A percentile compares a stretch with the other conserved stretches of the same genome.
These are phyloP conservation scores for Urocitellus parryii DNA, from an alignment of 2,113 vertebrate genomes.

Conservation along the genomic window DNA sequence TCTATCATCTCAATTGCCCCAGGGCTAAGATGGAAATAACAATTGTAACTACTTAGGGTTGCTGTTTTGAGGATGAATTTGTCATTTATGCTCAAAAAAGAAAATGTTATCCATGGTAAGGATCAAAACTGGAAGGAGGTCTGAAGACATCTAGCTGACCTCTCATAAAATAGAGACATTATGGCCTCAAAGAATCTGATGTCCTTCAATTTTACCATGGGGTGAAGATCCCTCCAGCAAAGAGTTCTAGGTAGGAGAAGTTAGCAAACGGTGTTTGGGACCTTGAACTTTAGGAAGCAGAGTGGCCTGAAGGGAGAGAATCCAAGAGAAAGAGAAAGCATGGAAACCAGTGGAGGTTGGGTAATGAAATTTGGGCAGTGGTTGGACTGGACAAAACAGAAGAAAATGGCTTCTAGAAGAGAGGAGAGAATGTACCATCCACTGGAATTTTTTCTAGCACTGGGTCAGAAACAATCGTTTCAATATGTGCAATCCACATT, in stretches of 20 bases:
- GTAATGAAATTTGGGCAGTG: neutral
- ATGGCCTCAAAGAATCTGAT: neutral
- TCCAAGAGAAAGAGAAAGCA: neutral
- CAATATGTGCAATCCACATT: constrained; percentile 7
- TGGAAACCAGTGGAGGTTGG: too few relatives aligned
- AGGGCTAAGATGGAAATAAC: neutral
- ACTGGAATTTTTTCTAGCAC: constrained; percentile 1
- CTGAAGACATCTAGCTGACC: neutral
- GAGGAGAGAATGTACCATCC: neutral
- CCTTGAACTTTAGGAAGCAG: neutral
- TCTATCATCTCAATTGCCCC: neutral
- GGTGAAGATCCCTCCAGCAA: neutral
- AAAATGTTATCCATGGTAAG: neutral
- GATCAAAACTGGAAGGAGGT: constrained; percentile 15
- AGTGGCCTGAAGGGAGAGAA: neutral
- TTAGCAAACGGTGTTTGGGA: neutral
- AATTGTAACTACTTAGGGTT: neutral
- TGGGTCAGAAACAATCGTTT: neutral
- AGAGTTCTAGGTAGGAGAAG: neutral
- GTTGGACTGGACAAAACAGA: neutral
- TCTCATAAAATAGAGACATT: neutral
- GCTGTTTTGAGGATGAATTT: constrained; percentile 33
- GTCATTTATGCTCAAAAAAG: constrained; percentile 33
- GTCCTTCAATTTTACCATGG: neutral
- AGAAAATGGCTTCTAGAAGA: neutral